Evolutionary conservation across 2,797 vertebrate species (phyloP), one percentile per base, ranked within the genome.

Genomic region (Geotrypetes seraphini): DNA sequence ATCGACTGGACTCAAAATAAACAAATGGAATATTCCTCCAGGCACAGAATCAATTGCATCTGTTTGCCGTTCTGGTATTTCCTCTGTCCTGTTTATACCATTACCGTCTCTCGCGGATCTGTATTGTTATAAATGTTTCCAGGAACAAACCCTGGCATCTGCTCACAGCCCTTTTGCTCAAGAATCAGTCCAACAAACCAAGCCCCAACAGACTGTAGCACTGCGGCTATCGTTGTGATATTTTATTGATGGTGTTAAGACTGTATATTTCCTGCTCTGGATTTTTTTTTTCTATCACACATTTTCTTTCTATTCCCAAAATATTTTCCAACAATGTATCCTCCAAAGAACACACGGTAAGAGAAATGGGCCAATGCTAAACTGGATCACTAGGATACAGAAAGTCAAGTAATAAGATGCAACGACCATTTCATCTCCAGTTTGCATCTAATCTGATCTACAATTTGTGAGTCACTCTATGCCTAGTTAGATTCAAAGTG

Each of bases 11-110:
- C 45, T 55, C 66, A 69, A 69, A 78, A 69, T 63, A 71, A 48
- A 15, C 64, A 63, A 73, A 52, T 54, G 60, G 50, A 67, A 61
- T 73, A 69, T 65, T 70, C 66, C 65, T 60, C 34, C 63, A 63
- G 56, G 63, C 66, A 65, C 57, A 54, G 66, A 77, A 77, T 77
- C 75, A 75, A 77, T 76, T 54, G 31, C 65, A 68, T 75, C 64
- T 79, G 68, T 59, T 71, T n/a, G 48, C 61, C 67, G 60, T 71
- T 47, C 35, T 71, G 66, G 64, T 57, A 73, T 79, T 77, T 76
- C 61, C 61, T 73, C 49, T 68, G 47, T 57, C 66, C 61, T 73
- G 61, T 69, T 77, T 64, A 64, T 71, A 50, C 33, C 57, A 64
- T 71, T 75, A 67, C 56, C 57, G 19, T 59, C 50, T 69, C 55